phyloP scores from a whole-genome alignment of 37 sponge, comb jelly and placozoan species.

The Tethya wilhelma region DNA sequence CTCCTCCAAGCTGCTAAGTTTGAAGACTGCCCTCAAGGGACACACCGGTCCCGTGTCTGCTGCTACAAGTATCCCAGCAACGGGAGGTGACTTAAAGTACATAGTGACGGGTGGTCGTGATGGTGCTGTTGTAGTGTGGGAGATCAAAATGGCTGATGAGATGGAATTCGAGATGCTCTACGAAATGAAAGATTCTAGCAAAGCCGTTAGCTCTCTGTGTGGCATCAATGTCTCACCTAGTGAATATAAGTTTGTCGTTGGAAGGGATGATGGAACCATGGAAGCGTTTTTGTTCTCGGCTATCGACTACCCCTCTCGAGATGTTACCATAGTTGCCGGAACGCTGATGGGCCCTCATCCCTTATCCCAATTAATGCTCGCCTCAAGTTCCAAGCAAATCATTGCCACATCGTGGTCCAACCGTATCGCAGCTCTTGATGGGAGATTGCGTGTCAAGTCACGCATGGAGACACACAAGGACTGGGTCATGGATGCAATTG shows the following conservation, averaged over 20 bases:
- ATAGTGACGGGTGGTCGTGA: slow-evolving; percentile 69
- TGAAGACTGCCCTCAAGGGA: neutral
- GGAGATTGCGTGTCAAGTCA: neutral
- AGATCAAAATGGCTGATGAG: slow-evolving; percentile 6
- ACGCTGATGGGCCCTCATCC: slow-evolving; percentile 29
- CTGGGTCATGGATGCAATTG: slow-evolving; percentile 59
- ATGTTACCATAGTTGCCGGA: neutral
- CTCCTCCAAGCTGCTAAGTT: neutral
- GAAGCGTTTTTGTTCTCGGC: slow-evolving; percentile 20
- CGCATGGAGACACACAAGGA: slow-evolving; percentile 35
- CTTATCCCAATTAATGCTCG: slow-evolving; percentile 35
- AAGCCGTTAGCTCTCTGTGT: slow-evolving; percentile 44
- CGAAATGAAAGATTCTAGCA: slow-evolving; percentile 32
- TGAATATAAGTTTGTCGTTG: slow-evolving; percentile 21
- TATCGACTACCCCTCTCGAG: slow-evolving; percentile 9
- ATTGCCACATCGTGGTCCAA: slow-evolving; percentile 60
- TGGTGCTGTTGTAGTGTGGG: slow-evolving; percentile 71
- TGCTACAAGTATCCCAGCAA: neutral
- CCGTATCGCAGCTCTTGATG: slow-evolving; percentile 3
- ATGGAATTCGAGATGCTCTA: slow-evolving; percentile 26
- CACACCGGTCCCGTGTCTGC: slow-evolving; percentile 77
- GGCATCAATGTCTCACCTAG: neutral
- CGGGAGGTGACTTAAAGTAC: slow-evolving; percentile 13
- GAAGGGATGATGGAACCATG: slow-evolving; percentile 36
- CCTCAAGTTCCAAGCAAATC: slow-evolving; percentile 23